Evolutionary conservation across 2,888 invertebrate species (phyloP).

Genomic region (Coronaproctus castanopsis): DNA sequence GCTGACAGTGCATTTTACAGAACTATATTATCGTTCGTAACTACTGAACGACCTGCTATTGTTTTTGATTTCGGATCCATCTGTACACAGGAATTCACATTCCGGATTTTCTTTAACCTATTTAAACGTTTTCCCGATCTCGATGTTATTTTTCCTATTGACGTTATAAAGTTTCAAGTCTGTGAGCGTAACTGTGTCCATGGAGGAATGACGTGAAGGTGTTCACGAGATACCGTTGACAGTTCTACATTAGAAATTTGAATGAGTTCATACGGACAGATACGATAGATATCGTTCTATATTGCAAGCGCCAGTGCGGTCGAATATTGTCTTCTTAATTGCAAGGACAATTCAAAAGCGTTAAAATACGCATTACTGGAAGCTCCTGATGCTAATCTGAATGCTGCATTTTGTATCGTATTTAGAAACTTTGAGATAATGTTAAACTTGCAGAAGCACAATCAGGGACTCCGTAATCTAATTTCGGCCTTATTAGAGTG

Average conservation of each 20-base stretch:
- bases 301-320: too few relatives aligned
- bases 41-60: background rate
- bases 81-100: background rate
- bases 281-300: background rate
- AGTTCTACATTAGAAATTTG: background rate
- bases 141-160: background rate
- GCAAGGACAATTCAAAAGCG: too few relatives aligned
- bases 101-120: background rate
- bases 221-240: background rate
- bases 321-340: too few relatives aligned
- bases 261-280: background rate
- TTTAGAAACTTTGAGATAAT: background rate
- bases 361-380: too few relatives aligned
- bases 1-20: background rate
- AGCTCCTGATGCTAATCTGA: background rate
- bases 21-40: background rate
- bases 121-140: background rate
- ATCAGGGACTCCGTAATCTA: background rate
- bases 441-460: background rate
- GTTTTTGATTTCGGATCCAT: background rate
- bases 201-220: background rate
- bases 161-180: background rate
- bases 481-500: background rate
- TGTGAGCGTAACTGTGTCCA: background rate
- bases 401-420: background rate